phyloP scores from a whole-genome alignment of 2,113 vertebrate species.

The Daphoenositta chrysoptera region DNA sequence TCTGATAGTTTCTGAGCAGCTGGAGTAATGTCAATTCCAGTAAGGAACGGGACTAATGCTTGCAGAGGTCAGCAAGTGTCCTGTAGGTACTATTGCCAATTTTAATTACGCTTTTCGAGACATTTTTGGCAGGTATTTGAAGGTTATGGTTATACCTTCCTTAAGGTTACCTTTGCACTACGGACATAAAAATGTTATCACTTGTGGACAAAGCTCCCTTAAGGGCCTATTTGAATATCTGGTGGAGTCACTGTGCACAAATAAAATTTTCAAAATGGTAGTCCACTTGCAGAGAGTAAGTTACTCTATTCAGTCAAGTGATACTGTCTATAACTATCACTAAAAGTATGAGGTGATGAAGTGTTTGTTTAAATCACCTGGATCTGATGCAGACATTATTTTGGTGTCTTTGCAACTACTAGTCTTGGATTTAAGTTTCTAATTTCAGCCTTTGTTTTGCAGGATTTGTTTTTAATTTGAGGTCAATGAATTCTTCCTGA shows the following conservation, averaged over 20 bases:
- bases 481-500: neutral
- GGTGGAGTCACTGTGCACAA: neutral
- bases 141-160: neutral
- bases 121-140: neutral
- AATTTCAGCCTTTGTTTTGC: neutral
- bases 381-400: neutral
- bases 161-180: neutral
- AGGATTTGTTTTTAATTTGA: neutral
- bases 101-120: neutral
- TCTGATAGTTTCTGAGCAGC: neutral
- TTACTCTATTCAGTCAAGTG: neutral
- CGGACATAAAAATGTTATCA: neutral
- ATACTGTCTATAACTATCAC: neutral
- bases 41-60: neutral
- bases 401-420: neutral
- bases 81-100: neutral
- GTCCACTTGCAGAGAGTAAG: neutral
- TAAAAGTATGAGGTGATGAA: neutral
- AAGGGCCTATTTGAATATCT: neutral
- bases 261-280: neutral
- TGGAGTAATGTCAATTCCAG: neutral
- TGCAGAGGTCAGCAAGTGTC: neutral
- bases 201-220: neutral
- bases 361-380: neutral
- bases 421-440: neutral